phyloP scores from a whole-genome alignment of 1,140 invertebrate species.

The Hyles euphorbiae region DNA sequence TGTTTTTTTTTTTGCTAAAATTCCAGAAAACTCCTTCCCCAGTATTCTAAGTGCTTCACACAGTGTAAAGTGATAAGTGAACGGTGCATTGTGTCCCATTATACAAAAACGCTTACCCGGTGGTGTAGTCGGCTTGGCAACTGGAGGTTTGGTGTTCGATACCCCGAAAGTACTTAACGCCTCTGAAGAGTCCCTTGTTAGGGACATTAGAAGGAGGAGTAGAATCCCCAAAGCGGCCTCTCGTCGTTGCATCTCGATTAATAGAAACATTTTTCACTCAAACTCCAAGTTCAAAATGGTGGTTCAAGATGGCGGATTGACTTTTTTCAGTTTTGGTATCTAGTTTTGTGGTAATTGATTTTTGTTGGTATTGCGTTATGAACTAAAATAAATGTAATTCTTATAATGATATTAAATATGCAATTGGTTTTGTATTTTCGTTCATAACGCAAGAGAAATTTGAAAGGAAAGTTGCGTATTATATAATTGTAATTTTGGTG shows the following conservation, averaged over 20 bases:
- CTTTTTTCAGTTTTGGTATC: not conserved
- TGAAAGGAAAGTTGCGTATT: too few species aligned
- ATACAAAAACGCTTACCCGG: constrained; percentile 72
- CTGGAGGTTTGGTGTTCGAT: constrained; percentile 72
- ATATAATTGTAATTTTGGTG: too few species aligned
- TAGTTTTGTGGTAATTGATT: not conserved
- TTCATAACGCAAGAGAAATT: too few species aligned
- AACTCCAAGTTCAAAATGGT: too few species aligned
- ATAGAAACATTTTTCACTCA: constrained; percentile 21
- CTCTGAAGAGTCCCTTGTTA: constrained; percentile 61
- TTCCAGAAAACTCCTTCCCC: too few species aligned
- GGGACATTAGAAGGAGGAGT: constrained; percentile 61
- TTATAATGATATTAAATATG: not conserved
- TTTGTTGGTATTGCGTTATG: not conserved
- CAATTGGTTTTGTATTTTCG: not conserved
- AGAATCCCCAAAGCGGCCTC: constrained; percentile 44
- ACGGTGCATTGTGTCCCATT: constrained; percentile 36
- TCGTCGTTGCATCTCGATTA: constrained; percentile 35
- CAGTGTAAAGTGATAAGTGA: not conserved
- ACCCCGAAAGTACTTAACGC: constrained; percentile 83
- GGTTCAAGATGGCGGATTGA: not conserved
- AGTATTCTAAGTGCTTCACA: not conserved
- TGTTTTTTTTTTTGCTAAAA: too few species aligned
- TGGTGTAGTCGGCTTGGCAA: constrained; percentile 67
- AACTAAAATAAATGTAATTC: too few species aligned